Conservation (phyloP, 2,888 invertebrate species). For the Leptinotarsa rubiginosa region DNA sequence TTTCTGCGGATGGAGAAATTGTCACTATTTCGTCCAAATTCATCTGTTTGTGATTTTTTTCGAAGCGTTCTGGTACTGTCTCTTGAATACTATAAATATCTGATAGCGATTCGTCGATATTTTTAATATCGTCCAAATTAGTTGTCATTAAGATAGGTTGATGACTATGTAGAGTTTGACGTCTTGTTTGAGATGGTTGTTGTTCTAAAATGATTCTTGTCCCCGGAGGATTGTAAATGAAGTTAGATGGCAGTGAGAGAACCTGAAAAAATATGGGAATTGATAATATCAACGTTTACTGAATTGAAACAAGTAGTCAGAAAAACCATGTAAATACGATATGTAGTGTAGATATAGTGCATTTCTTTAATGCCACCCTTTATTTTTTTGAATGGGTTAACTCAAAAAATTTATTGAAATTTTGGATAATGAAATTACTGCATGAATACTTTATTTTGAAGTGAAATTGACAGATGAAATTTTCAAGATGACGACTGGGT, state of each 20-base stretch:
- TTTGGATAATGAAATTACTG: no score
- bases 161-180: conserved; percentile 70
- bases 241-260: conserved; percentile 85
- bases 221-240: conserved; percentile 83
- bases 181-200: conserved; percentile 55
- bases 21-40: conserved; percentile 60
- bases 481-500: no score
- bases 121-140: conserved; percentile 62
- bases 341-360: no score
- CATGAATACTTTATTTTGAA: no score
- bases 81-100: conserved; percentile 64
- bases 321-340: no score
- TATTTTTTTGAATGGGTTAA: no score
- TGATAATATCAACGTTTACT: no score
- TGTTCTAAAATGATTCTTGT: conserved; percentile 56
- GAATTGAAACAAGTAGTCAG: no score
- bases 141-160: conserved; percentile 68
- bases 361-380: no score
- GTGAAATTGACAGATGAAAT: no score
- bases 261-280: conserved; percentile 66
- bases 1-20: conserved; percentile 48
- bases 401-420: no score
- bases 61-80: conserved; percentile 56
- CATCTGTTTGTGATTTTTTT: conserved; percentile 59
- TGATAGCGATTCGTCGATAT: conserved; percentile 69